Conservation (phyloP, 2,888 invertebrate species). For the Cotesia congregata region DNA sequence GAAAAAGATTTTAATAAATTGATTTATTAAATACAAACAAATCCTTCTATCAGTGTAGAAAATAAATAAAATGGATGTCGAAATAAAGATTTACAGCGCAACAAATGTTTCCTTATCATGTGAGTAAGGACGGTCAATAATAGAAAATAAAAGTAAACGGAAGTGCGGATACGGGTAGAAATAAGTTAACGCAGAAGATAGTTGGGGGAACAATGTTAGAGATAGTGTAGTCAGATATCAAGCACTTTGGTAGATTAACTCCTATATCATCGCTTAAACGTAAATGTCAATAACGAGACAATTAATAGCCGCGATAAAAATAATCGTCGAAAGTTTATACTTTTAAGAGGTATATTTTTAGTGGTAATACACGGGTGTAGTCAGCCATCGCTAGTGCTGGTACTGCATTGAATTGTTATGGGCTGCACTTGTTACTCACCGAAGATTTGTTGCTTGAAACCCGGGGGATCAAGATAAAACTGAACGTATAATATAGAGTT, state of each 20-base stretch:
- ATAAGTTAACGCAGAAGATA: background rate
- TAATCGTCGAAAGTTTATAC: background rate
- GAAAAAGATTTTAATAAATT: no score
- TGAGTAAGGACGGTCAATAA: background rate
- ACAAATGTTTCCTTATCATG: no score
- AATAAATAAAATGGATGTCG: no score
- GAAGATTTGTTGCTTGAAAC: background rate
- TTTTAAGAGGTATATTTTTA: background rate
- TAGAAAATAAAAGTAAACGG: background rate
- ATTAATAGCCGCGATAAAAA: background rate
- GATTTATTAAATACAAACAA: no score
- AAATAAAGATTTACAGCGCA: no score
- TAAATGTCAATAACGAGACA: constrained; percentile 1
- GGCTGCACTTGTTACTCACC: background rate
- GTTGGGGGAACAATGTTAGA: background rate
- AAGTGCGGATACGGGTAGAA: background rate
- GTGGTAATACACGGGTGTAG: background rate
- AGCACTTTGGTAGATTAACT: background rate
- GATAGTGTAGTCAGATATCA: background rate
- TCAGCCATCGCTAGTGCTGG: background rate
- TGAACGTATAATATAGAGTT: no score
- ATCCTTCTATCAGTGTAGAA: no score
- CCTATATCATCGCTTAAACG: background rate
- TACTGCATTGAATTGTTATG: background rate
- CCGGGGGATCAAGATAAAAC: background rate